Evolutionary conservation across 2,888 invertebrate genomes (phyloP), one percentile per base, ranked within the genome.

Genomic region (Anagyrus pseudococci): DNA sequence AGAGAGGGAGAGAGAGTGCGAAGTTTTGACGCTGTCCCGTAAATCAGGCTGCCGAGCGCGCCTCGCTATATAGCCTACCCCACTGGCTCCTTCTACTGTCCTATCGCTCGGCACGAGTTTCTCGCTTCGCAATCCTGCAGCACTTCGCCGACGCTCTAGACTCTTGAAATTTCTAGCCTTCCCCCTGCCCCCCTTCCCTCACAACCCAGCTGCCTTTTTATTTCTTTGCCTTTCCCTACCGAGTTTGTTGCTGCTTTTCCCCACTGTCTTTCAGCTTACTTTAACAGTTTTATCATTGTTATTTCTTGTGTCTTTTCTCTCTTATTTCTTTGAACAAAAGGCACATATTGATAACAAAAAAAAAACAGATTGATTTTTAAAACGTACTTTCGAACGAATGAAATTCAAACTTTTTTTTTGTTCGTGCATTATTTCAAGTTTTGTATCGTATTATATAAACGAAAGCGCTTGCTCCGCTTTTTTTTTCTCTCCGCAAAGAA

Each of bases 11-110:
- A 17, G 23, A 17, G 72, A 77, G 76, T 75, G 73, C 73, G 77
- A 80, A 79, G 77, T 80, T 80, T 78, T 77, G 77, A 79, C 74
- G 75, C 69, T 73, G 72, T 70, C 73, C 72, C 77, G 77, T 79
- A 79, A 79, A 79, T 79, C 79, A 79, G 72, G 62, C 33, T 37
- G 17, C 17, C 49, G 17, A 17, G 54, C 23, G 53, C 52, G 48
- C 47, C 17, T n/a, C 44, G 22, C 25, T 20, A n/a, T n/a, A n/a
- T n/a, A n/a, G n/a, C n/a, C 53, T 15, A 41, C 29, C 46, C 25
- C 52, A 13, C 29, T 8, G 25, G 33, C 25, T 7, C 49, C 8
- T 55, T 49, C 22, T 23, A 49, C 26, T 20, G 13, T 46, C 6
- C 19, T 59, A 48, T 40, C 50, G 53, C 37, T 53, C 52, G n/a